Evolutionary conservation across 2,888 invertebrate genomes (phyloP).

Genomic region (Protophormia terraenovae): DNA sequence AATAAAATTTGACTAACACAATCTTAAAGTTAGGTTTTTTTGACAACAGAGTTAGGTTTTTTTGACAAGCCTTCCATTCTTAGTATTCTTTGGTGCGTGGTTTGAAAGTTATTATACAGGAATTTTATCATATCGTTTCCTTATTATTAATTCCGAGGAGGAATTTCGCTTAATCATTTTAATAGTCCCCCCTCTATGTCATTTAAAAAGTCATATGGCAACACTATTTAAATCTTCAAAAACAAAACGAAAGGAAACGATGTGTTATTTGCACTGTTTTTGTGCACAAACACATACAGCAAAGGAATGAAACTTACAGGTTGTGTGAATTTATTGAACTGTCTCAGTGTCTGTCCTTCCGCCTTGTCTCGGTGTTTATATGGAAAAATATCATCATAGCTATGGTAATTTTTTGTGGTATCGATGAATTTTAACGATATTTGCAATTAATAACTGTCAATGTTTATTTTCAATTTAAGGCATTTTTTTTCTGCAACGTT

Average conservation of each 20-base stretch:
- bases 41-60: too few relatives aligned
- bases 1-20: too few relatives aligned
- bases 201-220: too few relatives aligned
- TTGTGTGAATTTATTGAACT: slow-evolving; percentile 53
- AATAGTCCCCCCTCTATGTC: too few relatives aligned
- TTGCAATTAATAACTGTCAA: slow-evolving; percentile 80
- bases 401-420: slow-evolving; percentile 45
- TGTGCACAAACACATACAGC: neutral
- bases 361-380: slow-evolving; percentile 3
- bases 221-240: slow-evolving; percentile 4
- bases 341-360: neutral
- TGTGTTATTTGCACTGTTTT: slow-evolving; percentile 19
- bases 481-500: slow-evolving; percentile 55
- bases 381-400: slow-evolving; percentile 35
- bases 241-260: slow-evolving; percentile 42
- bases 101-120: too few relatives aligned
- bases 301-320: slow-evolving; percentile 52
- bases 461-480: slow-evolving; percentile 75
- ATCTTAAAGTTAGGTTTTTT: too few relatives aligned
- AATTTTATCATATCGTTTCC: too few relatives aligned
- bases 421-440: slow-evolving; percentile 79
- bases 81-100: too few relatives aligned
- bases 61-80: too few relatives aligned
- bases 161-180: too few relatives aligned
- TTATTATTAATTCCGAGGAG: too few relatives aligned